These are phyloP conservation scores for Brachionus koreanus DNA, from an alignment of 1,140 invertebrate species.

Conservation along the genomic window DNA sequence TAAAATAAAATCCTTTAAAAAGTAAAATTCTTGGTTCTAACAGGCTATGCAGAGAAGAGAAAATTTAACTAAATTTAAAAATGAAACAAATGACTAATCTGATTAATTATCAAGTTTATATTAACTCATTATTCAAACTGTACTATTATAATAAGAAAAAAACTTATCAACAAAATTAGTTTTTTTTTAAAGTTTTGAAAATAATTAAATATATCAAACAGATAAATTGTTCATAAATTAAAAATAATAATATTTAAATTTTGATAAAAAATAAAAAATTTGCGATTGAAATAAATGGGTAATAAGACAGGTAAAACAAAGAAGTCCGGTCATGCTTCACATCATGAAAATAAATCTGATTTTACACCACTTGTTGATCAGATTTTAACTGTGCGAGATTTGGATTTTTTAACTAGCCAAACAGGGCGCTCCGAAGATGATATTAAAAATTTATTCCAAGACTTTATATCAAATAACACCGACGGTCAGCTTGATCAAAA, in stretches of 20 bases:
- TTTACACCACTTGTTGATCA: not conserved
- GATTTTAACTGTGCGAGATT: not conserved
- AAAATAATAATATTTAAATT: not conserved
- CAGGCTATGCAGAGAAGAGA: too few relatives aligned
- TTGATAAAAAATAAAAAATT: too few relatives aligned
- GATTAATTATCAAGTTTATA: too few relatives aligned
- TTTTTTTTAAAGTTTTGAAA: too few relatives aligned
- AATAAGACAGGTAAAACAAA: constrained; percentile 22
- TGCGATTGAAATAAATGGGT: not conserved
- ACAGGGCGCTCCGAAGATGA: not conserved
- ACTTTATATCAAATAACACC: not conserved
- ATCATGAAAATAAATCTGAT: not conserved
- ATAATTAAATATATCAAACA: not conserved
- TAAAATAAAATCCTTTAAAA: too few relatives aligned
- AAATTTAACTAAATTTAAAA: too few relatives aligned
- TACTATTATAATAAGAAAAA: too few relatives aligned
- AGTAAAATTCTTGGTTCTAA: too few relatives aligned
- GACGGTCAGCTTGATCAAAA: not conserved
- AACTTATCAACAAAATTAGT: too few relatives aligned
- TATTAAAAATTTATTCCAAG: constrained; percentile 13
- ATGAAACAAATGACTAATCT: too few relatives aligned
- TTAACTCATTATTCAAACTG: too few relatives aligned
- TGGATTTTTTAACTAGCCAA: not conserved
- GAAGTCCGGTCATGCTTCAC: not conserved
- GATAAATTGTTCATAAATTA: not conserved